Evolutionary conservation across 2,888 invertebrate genomes (phyloP), one percentile per base, ranked within the genome.

Genomic region (Cordilura impudica): DNA sequence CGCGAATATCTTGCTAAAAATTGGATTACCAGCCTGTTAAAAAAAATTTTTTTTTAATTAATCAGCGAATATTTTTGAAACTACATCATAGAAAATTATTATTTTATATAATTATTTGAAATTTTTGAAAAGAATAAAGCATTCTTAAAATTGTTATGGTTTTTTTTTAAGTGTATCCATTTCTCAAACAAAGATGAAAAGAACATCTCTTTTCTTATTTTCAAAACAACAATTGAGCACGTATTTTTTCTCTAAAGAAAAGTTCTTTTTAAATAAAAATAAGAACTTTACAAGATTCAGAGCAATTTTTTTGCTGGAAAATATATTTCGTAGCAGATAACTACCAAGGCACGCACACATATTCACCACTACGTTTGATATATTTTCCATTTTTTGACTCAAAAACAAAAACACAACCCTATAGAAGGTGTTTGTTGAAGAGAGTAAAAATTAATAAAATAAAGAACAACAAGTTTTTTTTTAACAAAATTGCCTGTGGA

Each of bases 191-290:
- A 3, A 45, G 31, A 45, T 45, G 49, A 16, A 43, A 58, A 49
- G 16, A 63, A 51, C 39, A 53, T 29, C n/a, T 56, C 2, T 31
- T n/a, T 31, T 51, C 7, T 43, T 16, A 63, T 47, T 63, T 56
- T 45, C n/a, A 35, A n/a, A 56, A 47, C 61, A 49, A 69, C 75
- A 69, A 75, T 75, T 69, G 56, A 56, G 69, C 75, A 75, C 75
- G 75, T 75, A 26, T 47, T 61, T 69, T 54, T 31, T n/a, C 43
- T 31, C 12, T 12, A 35, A 35, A 35, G 35, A 12, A 35, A 12
- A 35, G 53, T 26, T 19, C n/a, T 47, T 54, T 31, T 21, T 23
- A 29, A 23, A 47, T 10, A 61, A 12, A 43, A 43, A 35, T 2
- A 53, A 35, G 39, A 51, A 51, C 7, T 54, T 16, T 47, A 43